Evolutionary conservation across 2,888 invertebrate species (phyloP).

Genomic region (Taenaris catops): DNA sequence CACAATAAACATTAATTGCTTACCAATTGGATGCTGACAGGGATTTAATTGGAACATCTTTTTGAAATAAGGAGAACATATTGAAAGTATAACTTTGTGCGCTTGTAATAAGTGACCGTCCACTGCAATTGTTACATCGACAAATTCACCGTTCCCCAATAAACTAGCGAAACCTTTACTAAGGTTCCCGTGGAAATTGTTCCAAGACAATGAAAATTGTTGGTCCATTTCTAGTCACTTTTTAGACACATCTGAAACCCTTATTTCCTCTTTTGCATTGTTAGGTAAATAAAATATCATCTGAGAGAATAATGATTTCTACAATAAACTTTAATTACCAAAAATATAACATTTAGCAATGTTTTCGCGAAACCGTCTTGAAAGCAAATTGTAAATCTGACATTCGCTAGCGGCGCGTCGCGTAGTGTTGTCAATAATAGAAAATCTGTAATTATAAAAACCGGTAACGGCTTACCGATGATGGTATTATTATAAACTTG

Average conservation of each 20-base stretch:
- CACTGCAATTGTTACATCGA: slow-evolving; percentile 81
- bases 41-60: slow-evolving; percentile 83
- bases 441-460: not conserved
- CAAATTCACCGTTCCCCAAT: slow-evolving; percentile 79
- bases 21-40: slow-evolving; percentile 83
- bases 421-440: slow-evolving; percentile 21
- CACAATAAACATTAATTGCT: too few relatives aligned
- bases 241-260: slow-evolving; percentile 28
- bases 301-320: not conserved
- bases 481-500: too few relatives aligned
- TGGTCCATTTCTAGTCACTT: slow-evolving; percentile 77
- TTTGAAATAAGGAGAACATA: slow-evolving; percentile 86
- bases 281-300: not conserved
- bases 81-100: slow-evolving; percentile 85
- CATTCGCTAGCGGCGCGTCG: slow-evolving; percentile 33
- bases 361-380: slow-evolving; percentile 24
- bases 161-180: slow-evolving; percentile 82
- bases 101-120: slow-evolving; percentile 84
- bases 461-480: too few relatives aligned
- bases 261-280: slow-evolving; percentile 33
- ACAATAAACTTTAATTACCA: slow-evolving; percentile 16
- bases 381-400: slow-evolving; percentile 25
- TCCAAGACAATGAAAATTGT: slow-evolving; percentile 86
- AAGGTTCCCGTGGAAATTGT: slow-evolving; percentile 85
- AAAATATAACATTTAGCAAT: slow-evolving; percentile 9